Conservation (phyloP, 2,888 invertebrate species). For the Glomeris marginata region DNA sequence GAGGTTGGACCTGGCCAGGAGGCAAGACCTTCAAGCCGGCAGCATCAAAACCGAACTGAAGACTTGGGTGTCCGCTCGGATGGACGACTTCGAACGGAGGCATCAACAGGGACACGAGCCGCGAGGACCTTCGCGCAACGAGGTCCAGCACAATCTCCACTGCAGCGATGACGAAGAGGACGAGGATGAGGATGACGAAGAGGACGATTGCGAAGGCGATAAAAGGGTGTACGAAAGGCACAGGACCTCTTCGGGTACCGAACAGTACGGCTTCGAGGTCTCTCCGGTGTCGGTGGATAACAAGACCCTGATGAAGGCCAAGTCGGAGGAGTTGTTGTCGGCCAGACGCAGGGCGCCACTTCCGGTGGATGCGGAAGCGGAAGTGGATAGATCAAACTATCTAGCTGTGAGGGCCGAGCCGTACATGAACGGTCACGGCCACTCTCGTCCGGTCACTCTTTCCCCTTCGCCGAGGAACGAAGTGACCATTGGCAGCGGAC, state of each 20-base stretch:
- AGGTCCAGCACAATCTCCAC: background rate
- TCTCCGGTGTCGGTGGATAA: no score
- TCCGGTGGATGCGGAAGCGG: no score
- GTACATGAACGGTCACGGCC: no score
- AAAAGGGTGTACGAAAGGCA: background rate
- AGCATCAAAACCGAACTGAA: constrained; percentile 24
- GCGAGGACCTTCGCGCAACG: background rate
- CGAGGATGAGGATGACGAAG: constrained; percentile 3
- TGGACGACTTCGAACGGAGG: constrained; percentile 4
- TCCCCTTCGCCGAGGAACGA: no score
- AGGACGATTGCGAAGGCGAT: background rate
- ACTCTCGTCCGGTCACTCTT: no score
- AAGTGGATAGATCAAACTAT: no score
- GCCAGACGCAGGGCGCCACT: no score
- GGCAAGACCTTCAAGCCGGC: constrained; percentile 19
- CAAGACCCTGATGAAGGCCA: constrained; percentile 21
- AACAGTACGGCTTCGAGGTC: no score
- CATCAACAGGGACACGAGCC: background rate
- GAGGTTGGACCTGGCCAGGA: constrained; percentile 33
- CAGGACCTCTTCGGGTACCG: no score
- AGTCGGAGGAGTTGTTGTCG: constrained; percentile 29
- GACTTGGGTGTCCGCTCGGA: constrained; percentile 23
- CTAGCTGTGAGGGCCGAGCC: no score
- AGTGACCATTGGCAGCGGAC: no score
- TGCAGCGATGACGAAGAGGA: constrained; percentile 1